Percentiles rank a stretch among this genome's conserved stretches.
These are phyloP conservation scores for Cyprinodon brontotheroides DNA, from an alignment of 2,113 vertebrate genomes.

Conservation along the genomic window DNA sequence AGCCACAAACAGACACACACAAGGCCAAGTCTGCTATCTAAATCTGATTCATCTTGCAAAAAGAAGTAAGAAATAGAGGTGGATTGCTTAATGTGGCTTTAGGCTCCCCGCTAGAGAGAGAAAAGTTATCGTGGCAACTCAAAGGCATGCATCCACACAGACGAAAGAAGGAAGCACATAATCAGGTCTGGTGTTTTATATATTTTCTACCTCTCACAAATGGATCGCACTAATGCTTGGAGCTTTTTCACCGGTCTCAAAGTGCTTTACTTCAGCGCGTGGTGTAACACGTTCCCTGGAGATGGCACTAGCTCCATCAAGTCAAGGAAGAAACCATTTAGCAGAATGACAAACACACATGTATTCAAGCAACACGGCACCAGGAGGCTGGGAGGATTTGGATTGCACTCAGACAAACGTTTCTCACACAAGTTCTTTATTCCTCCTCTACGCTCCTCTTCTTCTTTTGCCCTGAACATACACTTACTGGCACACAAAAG, in stretches of 20 bases:
- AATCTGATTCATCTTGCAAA: slow-evolving; percentile 49
- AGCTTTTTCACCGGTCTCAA: slow-evolving; percentile 60
- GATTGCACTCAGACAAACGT: slow-evolving; percentile 74
- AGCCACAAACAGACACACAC: slow-evolving; percentile 17
- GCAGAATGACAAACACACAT: slow-evolving; percentile 72
- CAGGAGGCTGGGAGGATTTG: slow-evolving; percentile 62
- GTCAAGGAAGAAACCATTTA: slow-evolving; percentile 77
- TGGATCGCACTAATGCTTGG: slow-evolving; percentile 67
- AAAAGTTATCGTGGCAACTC: slow-evolving; percentile 70
- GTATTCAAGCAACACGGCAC: slow-evolving; percentile 41
- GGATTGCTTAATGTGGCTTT: slow-evolving; percentile 58
- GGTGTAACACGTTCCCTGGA: slow-evolving; percentile 67
- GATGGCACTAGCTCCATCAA: slow-evolving; percentile 75
- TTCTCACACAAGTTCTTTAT: slow-evolving; percentile 63
- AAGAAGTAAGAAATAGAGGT: slow-evolving; percentile 60
- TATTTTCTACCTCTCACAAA: slow-evolving; percentile 60
- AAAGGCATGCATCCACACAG: slow-evolving; percentile 41
- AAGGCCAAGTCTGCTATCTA: slow-evolving; percentile 25
- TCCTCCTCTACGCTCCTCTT: slow-evolving; percentile 29
- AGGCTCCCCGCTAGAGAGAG: slow-evolving; percentile 67
- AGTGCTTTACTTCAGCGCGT: slow-evolving; percentile 58
- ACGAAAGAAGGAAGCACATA: slow-evolving; percentile 33
- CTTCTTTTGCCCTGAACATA: slow-evolving; percentile 49
- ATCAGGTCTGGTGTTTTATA: slow-evolving; percentile 29
- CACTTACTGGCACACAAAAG: slow-evolving; percentile 63